Evolutionary conservation across 2,888 invertebrate genomes (phyloP).

Genomic region (Epinotia demarniana): DNA sequence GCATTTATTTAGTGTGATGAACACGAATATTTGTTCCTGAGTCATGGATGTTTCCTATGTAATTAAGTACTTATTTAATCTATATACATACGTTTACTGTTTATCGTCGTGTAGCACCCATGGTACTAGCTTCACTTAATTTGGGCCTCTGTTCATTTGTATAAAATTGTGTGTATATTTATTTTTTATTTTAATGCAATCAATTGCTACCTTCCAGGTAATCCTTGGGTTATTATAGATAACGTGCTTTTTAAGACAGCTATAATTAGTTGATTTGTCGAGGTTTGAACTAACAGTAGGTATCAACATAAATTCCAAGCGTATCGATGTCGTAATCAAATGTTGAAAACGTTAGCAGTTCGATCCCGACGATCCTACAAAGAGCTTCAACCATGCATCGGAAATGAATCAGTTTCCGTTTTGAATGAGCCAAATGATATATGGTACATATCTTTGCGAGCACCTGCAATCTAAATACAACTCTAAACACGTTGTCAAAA

Average conservation of each 20-base stretch:
- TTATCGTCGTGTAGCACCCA: too few relatives aligned
- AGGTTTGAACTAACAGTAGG: conserved; percentile 1
- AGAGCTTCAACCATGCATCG: conserved; percentile 82
- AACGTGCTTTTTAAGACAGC: not conserved
- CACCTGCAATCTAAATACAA: conserved; percentile 62
- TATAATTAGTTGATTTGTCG: not conserved
- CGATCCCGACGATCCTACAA: conserved; percentile 79
- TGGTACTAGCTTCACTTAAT: too few relatives aligned
- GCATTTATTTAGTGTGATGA: too few relatives aligned
- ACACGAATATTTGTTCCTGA: too few relatives aligned
- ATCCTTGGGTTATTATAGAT: not conserved
- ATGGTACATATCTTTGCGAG: conserved; percentile 59
- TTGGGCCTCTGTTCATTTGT: too few relatives aligned
- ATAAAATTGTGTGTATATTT: too few relatives aligned
- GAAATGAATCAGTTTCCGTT: conserved; percentile 84
- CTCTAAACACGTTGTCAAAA: conserved; percentile 60
- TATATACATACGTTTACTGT: too few relatives aligned
- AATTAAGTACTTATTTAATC: too few relatives aligned
- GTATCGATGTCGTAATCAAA: conserved; percentile 81
- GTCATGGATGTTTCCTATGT: too few relatives aligned
- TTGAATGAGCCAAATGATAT: conserved; percentile 76
- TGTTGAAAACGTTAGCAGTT: conserved; percentile 82
- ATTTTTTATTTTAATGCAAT: not conserved
- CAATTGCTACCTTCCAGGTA: not conserved
- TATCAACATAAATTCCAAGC: conserved; percentile 54